These are phyloP conservation scores for Caradrina kadenii DNA, from an alignment of 2,888 invertebrate genomes.

Conservation along the genomic window DNA sequence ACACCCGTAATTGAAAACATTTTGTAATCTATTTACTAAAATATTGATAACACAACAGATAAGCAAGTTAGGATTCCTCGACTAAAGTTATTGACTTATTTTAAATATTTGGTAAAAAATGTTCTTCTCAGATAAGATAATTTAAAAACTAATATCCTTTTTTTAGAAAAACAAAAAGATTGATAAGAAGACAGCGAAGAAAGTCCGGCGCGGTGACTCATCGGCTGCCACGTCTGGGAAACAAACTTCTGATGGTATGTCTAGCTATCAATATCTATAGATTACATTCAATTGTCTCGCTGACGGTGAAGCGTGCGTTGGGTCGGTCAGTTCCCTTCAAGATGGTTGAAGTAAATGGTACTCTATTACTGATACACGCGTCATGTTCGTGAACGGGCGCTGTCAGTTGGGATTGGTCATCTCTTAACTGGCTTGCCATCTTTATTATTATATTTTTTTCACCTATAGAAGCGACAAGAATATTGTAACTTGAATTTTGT, in stretches of 20 bases:
- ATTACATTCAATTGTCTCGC: too few relatives aligned
- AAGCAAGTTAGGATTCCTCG: background rate
- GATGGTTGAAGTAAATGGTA: too few relatives aligned
- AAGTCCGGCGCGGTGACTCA: conserved; percentile 82
- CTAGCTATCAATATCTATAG: too few relatives aligned
- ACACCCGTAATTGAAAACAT: background rate
- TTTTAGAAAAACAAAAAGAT: conserved; percentile 84
- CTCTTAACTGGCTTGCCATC: too few relatives aligned
- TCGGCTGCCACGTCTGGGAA: conserved; percentile 87
- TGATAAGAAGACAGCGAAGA: conserved; percentile 82
- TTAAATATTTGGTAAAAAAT: background rate
- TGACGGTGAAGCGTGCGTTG: too few relatives aligned
- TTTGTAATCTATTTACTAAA: background rate
- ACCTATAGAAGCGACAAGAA: too few relatives aligned
- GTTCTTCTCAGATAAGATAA: conserved; percentile 2
- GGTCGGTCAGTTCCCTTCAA: too few relatives aligned
- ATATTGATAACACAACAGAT: conserved; percentile 1
- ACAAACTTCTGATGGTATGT: conserved; percentile 86
- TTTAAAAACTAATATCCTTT: background rate
- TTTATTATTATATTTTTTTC: too few relatives aligned
- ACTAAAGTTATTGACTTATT: conserved; percentile 2
- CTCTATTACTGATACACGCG: too few relatives aligned
- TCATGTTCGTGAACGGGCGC: too few relatives aligned
- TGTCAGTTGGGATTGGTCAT: too few relatives aligned
- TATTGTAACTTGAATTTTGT: too few relatives aligned